Conservation (phyloP, 2,888 invertebrate genomes). For the Hermaeophaga mercurialis region DNA sequence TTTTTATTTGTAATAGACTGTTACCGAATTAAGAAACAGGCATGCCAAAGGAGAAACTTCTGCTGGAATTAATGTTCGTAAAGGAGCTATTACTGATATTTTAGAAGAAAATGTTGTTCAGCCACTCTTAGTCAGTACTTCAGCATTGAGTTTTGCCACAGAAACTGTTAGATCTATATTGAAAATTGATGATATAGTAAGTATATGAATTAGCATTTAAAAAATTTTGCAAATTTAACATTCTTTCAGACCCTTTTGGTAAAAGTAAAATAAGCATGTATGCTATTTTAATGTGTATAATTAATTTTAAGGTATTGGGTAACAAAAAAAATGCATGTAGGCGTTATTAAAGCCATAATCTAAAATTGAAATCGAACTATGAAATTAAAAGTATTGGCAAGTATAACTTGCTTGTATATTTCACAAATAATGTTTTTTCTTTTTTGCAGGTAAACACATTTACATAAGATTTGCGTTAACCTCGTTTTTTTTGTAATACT, state of each 20-base stretch:
- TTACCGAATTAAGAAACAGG: slow-evolving; percentile 92
- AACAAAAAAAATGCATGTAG: neutral
- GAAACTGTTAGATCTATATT: slow-evolving; percentile 97
- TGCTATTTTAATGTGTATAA: neutral
- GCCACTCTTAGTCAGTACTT: slow-evolving; percentile 92
- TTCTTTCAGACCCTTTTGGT: too few relatives aligned
- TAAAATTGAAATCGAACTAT: neutral
- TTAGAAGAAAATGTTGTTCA: slow-evolving; percentile 96
- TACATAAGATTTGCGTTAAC: slow-evolving; percentile 50
- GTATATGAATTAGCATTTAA: slow-evolving; percentile 56
- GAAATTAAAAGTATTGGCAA: slow-evolving; percentile 4
- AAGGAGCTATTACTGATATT: slow-evolving; percentile 96
- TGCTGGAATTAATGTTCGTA: slow-evolving; percentile 95
- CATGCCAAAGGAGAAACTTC: slow-evolving; percentile 87
- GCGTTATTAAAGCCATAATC: neutral
- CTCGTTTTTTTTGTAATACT: slow-evolving; percentile 6
- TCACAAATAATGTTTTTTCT: slow-evolving; percentile 19
- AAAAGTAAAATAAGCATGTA: too few relatives aligned
- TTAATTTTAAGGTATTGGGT: slow-evolving; percentile 5
- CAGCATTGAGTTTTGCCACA: slow-evolving; percentile 91
- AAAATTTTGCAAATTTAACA: too few relatives aligned
- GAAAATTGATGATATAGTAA: slow-evolving; percentile 99
- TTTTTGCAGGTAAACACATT: slow-evolving; percentile 62
- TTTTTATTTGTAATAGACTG: slow-evolving; percentile 66
- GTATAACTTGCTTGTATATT: neutral